Evolutionary conservation across 2,888 invertebrate genomes (phyloP).

Genomic region (Drosophila kokeensis): DNA sequence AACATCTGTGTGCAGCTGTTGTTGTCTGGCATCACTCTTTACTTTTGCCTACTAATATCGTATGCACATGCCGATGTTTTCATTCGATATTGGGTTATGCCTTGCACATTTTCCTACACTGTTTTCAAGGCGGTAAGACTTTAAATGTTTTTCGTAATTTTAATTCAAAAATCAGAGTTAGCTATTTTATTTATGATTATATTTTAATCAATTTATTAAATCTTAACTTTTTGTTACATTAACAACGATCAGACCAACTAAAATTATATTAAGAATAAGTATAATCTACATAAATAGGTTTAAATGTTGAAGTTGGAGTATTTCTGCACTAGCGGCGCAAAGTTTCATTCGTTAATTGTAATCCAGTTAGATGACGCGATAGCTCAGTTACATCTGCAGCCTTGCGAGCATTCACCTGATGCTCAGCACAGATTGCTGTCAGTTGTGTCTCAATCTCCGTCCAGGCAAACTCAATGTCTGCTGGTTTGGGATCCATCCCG

Average conservation of each 20-base stretch:
- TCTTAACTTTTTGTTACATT: slow-evolving; percentile 27
- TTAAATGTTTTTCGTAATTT: neutral
- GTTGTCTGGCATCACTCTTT: slow-evolving; percentile 9
- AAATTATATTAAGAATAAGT: slow-evolving; percentile 36
- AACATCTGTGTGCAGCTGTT: neutral
- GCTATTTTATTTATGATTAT: neutral
- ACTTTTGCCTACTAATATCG: neutral
- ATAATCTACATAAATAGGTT: slow-evolving; percentile 10
- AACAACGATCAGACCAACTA: slow-evolving; percentile 23
- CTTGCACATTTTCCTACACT: neutral
- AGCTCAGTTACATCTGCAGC: slow-evolving; percentile 57
- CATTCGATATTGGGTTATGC: neutral
- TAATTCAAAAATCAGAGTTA: neutral
- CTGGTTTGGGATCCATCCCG: slow-evolving; percentile 89
- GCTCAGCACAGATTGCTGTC: slow-evolving; percentile 78
- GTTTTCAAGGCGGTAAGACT: neutral
- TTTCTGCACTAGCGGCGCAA: slow-evolving; percentile 55
- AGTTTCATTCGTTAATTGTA: slow-evolving; percentile 47
- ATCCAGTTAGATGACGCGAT: slow-evolving; percentile 64
- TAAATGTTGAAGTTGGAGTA: slow-evolving; percentile 9
- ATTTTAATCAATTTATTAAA: slow-evolving; percentile 41
- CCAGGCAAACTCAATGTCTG: slow-evolving; percentile 91
- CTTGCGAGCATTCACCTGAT: slow-evolving; percentile 37
- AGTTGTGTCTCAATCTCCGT: slow-evolving; percentile 88
- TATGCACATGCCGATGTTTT: neutral